Percentiles rank a stretch among this genome's conserved stretches.
phyloP scores from a whole-genome alignment of 1,140 invertebrate genomes.

The Cotesia glomerata region DNA sequence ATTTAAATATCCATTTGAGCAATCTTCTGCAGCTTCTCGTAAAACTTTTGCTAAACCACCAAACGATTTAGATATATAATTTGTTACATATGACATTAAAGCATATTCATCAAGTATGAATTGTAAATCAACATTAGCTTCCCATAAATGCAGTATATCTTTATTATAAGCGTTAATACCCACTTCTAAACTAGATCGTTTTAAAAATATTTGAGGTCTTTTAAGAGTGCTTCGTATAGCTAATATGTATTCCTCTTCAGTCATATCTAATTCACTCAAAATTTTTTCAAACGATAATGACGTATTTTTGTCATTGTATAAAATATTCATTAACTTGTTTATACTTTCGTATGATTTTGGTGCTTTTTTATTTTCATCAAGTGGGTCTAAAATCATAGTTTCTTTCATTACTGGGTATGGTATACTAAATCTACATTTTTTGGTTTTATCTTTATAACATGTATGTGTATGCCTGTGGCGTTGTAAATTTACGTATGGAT shows the following conservation, averaged over 20 bases:
- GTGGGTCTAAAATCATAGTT: conserved; percentile 9
- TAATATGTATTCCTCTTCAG: neutral
- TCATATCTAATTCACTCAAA: conserved; percentile 14
- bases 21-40: conserved; percentile 27
- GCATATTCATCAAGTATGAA: conserved; percentile 3
- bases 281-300: neutral
- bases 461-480: neutral
- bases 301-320: neutral
- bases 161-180: conserved; percentile 41
- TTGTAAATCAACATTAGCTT: conserved; percentile 42
- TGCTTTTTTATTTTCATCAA: neutral
- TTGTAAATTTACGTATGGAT: conserved; percentile 13
- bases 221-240: conserved; percentile 21
- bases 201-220: conserved; percentile 28
- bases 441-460: conserved; percentile 20
- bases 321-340: neutral
- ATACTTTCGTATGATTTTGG: neutral
- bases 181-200: conserved; percentile 29
- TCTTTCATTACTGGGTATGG: neutral
- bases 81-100: neutral
- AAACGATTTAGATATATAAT: conserved; percentile 37
- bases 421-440: conserved; percentile 22
- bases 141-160: conserved; percentile 26
- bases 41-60: conserved; percentile 38
- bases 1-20: conserved; percentile 27